Base-by-base conservation (phyloP, 2,113 vertebrate genomes). In the Camarhynchus parvulus region DNA sequence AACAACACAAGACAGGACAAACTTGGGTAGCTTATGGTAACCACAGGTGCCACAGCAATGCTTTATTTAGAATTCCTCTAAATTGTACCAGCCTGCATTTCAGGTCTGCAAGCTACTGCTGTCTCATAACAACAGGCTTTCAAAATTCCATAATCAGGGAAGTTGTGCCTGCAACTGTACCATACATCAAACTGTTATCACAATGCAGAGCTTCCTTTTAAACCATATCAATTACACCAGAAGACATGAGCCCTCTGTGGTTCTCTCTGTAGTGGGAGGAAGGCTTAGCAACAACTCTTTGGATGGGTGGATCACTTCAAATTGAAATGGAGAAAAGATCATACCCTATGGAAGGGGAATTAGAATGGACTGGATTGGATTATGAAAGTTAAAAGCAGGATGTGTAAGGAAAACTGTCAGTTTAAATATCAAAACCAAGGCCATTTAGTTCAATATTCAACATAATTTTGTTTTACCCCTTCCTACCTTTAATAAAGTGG, bases 321-420 rank as follows among this genome's bases (percentile, higher is more conserved):
- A 95, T 47, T 92, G 94, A 89, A 93, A 92, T 91, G 91, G 96
- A 97, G 95, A 96, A 97, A 96, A 96, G 93, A 95, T 95, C 95
- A 96, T 95, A 92, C 73, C 94, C 77, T 83, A 89, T 68, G 87
- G 55, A 91, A 89, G 49, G 78, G 92, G 92, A 93, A 96, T 97
- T 96, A 95, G 90, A 92, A 92, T 28, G 88, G 85, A 93, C 52
- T 75, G 69, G 76, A 89, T 90, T 89, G 88, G 83, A 83, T 96
- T 78, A 82, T 39, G 58, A 22, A 77, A 41, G 94, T 94, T 95
- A 96, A 93, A 77, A 87, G 75, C 49, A 88, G 78, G 80, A 86
- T 56, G 59, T 27, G 21, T 42, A 75, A 92, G 87, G 84, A 94
- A 95, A 89, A 91, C 81, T 92, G 94, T 68, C 95, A 92, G 89